These are phyloP conservation scores for Arrhamphus sclerolepis DNA, from an alignment of 2,797 vertebrate species.

Conservation along the genomic window DNA sequence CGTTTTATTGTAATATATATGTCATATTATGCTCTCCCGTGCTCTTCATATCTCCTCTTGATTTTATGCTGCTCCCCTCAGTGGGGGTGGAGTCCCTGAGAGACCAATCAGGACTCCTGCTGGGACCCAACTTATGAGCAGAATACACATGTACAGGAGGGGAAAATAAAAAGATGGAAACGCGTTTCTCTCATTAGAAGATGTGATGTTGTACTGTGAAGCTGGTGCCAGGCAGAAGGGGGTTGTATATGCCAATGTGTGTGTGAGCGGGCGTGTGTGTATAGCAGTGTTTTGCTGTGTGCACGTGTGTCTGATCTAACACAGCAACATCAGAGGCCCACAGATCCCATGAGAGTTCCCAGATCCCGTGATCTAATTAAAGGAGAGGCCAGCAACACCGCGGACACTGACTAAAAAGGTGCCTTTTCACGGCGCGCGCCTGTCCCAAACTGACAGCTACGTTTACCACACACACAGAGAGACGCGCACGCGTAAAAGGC, in stretches of 20 bases:
- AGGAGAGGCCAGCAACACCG: conserved; percentile 41
- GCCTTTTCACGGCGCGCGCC: conserved; percentile 34
- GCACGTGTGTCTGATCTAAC: conserved; percentile 39
- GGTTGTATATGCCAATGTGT: conserved; percentile 7
- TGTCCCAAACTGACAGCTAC: conserved; percentile 32
- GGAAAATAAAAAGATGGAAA: conserved; percentile 16
- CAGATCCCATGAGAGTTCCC: conserved; percentile 58
- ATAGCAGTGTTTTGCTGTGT: too few species aligned
- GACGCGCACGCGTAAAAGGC: conserved; percentile 25
- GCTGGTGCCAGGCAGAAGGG: conserved; percentile 31
- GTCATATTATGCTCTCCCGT: conserved; percentile 17
- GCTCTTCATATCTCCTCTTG: conserved; percentile 42
- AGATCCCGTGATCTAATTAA: conserved; percentile 62
- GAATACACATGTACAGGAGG: conserved; percentile 32
- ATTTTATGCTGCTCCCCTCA: conserved; percentile 34
- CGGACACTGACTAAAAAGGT: conserved; percentile 42
- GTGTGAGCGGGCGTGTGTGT: conserved; percentile 7
- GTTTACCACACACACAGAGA: conserved; percentile 14
- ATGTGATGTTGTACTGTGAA: conserved; percentile 40
- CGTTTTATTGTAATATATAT: conserved; percentile 3
- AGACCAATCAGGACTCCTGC: conserved; percentile 74
- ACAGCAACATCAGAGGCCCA: conserved; percentile 62
- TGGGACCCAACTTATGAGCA: conserved; percentile 61
- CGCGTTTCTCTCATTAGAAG: conserved; percentile 61
- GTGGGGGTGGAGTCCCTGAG: conserved; percentile 67